Evolutionary conservation across 2,888 invertebrate species (phyloP), one percentile per base, ranked within the genome.

Genomic region (Acronicta psi): DNA sequence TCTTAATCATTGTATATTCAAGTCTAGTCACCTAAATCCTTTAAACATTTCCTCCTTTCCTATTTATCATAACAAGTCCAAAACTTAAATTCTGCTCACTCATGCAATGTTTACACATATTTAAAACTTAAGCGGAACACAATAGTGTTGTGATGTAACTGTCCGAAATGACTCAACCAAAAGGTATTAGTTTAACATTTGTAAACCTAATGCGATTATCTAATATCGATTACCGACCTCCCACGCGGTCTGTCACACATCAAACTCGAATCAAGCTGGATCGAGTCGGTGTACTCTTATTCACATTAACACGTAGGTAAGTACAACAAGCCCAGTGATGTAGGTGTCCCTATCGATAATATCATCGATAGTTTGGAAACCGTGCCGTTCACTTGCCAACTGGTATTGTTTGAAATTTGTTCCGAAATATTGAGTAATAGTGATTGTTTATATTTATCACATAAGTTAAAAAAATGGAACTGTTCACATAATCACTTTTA

Each of bases 131-230:
- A 54, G 50, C 42, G 52, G 59, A 60, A 40, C 36, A 61, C 57
- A 62, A 69, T 59, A 52, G 67, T 62, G 23, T 0, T 63, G 77
- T 85, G 79, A 81, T 69, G 80, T 81, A 85, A 85, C 77, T 69
- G 73, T 79, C 77, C 73, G 77, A 83, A 81, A 81, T 87, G 88
- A 87, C 80, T 87, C 87, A 88, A 87, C 81, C 75, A 76, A 78
- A 77, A 80, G 72, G 79, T 82, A 84, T 87, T 82, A 81, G 77
- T 82, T 80, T 77, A 81, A 86, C 88, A 86, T 88, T 87, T 89
- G 87, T 89, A 82, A 85, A 84, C 73, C 81, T 86, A 88, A 89
- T 87, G 82, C 84, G 84, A 88, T 91, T 92, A 92, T 91, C 90
- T 89, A 91, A 91, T 89, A 89, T 88, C 90, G 86, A 87, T 91